Evolutionary conservation across 2,113 vertebrate species (phyloP), one percentile per base, ranked within the genome.

Genomic region (Myanophis thanlyinensis): DNA sequence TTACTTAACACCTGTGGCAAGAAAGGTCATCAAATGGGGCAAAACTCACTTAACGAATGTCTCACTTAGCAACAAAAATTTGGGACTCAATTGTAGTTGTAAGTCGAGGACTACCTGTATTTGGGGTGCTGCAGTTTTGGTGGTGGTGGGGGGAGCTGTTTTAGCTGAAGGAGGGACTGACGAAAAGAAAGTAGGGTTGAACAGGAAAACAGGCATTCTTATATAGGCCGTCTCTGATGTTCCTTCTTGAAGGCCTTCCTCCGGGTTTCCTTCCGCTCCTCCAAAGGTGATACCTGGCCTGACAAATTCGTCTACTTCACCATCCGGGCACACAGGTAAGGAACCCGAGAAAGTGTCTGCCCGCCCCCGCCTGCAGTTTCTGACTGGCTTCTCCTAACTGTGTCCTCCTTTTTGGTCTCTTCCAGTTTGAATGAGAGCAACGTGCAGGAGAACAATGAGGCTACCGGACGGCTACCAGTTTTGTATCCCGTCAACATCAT

Each of bases 361-460:
- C n/a, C 30, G 5, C 15, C n/a, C 30, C n/a, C 8, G 46, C 44
- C 47, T 44, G 30, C 6, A 27, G 11, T 35, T 62, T 62, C 53
- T 7, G 15, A 47, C 11, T 44, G 0, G 30, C 11, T 54, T 20
- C 25, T 48, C 54, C 86, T 90, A 7, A 90, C 47, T 44, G 10
- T 12, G 1, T 25, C 85, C n/a, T 85, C 22, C 13, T 46, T 35
- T 1, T 85, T 40, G n/a, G 67, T 88, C n/a, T 88, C 53, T 93
- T 93, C 46, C n/a, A 93, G 92, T 86, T n/a, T 59, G 46, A 93
- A 93, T 13, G 92, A 93, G 47, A 93, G 59, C 1, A 10, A 62
- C 30, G 62, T 54, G 0, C 80, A 90, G 46, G 27, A 35, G 1
- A 89, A 90, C 46, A 93, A 93, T 5, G 73, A 90, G 53, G 92